Conservation (phyloP, 2,797 vertebrate species). For the Synaphobranchus kaupii region DNA sequence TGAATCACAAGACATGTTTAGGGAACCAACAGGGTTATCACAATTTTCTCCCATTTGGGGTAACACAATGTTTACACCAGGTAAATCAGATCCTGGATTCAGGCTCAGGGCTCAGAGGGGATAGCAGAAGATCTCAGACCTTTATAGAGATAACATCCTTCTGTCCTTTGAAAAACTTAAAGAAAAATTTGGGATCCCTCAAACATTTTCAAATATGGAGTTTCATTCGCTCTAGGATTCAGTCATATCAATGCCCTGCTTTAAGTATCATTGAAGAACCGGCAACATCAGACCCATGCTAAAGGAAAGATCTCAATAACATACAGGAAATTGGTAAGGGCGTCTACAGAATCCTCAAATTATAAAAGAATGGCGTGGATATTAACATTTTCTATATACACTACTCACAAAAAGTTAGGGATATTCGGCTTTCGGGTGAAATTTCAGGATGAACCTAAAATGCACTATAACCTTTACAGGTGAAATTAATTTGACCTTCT, state of each 20-base stretch:
- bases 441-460: too few species aligned
- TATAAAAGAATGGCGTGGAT: neutral
- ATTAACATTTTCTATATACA: too few species aligned
- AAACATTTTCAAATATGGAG: slow-evolving; percentile 22
- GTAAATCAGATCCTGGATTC: slow-evolving; percentile 13
- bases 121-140: neutral
- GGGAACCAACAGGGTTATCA: neutral
- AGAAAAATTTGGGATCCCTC: slow-evolving; percentile 7
- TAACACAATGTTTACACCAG: slow-evolving; percentile 22
- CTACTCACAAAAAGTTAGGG: too few species aligned
- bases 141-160: neutral
- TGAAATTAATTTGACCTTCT: too few species aligned
- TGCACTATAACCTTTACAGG: too few species aligned
- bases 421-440: too few species aligned
- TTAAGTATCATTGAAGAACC: neutral
- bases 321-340: neutral
- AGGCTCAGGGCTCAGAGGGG: neutral
- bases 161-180: slow-evolving; percentile 18
- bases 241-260: neutral
- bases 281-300: neutral
- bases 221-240: neutral
- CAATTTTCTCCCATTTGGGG: slow-evolving; percentile 26
- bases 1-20: slow-evolving; percentile 20
- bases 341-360: neutral
- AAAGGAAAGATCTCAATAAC: neutral